A percentile compares a stretch with the other conserved stretches of the same genome.
Evolutionary conservation across 92 coral and sea anemone genomes (phyloP).

Genomic region (Plumapathes pennacea): DNA sequence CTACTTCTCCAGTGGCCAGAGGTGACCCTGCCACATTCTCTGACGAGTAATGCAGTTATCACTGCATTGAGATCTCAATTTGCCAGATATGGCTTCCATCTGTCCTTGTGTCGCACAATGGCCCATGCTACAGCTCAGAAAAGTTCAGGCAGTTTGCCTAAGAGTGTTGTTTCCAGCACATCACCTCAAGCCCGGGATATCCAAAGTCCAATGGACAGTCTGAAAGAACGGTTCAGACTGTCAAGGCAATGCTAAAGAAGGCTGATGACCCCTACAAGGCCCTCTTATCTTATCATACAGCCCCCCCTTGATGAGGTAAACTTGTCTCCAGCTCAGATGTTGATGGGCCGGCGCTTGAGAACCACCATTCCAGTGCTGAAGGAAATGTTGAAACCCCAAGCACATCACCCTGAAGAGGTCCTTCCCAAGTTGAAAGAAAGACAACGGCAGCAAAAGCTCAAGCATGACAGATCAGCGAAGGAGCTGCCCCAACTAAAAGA

Average conservation of each 20-base stretch:
- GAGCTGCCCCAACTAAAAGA: slow-evolving; percentile 34
- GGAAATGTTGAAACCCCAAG: slow-evolving; percentile 25
- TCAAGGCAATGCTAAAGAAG: slow-evolving; percentile 51
- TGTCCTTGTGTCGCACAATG: slow-evolving; percentile 53
- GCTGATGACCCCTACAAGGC: slow-evolving; percentile 20
- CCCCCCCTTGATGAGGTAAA: slow-evolving; percentile 18
- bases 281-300: slow-evolving; percentile 11
- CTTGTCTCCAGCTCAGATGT: slow-evolving; percentile 25
- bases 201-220: slow-evolving; percentile 60
- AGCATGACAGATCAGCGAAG: slow-evolving; percentile 40
- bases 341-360: slow-evolving; percentile 36
- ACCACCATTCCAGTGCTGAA: slow-evolving; percentile 25
- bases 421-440: slow-evolving; percentile 18
- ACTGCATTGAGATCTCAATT: slow-evolving; percentile 54
- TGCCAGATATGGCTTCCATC: slow-evolving; percentile 61
- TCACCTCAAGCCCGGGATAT: slow-evolving; percentile 49
- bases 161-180: slow-evolving; percentile 47
- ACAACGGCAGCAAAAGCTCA: slow-evolving; percentile 34
- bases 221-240: slow-evolving; percentile 57
- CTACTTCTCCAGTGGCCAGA: slow-evolving; percentile 58
- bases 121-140: slow-evolving; percentile 53
- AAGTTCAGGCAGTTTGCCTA: slow-evolving; percentile 56
- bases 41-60: slow-evolving; percentile 32
- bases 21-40: slow-evolving; percentile 12
- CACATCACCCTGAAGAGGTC: slow-evolving; percentile 20